A percentile compares a stretch with the other conserved stretches of the same genome.
phyloP scores from a whole-genome alignment of 2,797 vertebrate genomes.

The Alcedo atthis region DNA sequence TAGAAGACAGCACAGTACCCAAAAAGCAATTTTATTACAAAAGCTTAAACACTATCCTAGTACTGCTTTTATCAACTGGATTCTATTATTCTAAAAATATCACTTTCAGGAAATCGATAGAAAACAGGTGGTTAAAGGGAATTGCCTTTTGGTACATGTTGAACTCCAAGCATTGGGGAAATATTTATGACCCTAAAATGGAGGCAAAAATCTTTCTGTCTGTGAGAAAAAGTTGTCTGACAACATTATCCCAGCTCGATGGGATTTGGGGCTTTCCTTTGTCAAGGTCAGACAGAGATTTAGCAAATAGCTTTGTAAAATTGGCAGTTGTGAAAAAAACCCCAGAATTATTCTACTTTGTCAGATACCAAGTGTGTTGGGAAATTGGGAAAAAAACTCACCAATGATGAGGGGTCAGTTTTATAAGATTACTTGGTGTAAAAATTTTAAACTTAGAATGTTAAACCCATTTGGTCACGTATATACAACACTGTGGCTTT shows the following conservation, averaged over 20 bases:
- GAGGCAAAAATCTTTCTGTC: background rate
- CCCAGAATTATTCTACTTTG: background rate
- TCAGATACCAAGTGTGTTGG: background rate
- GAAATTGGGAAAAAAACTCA: background rate
- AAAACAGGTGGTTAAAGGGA: background rate
- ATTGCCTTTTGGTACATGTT: background rate
- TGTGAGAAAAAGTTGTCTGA: background rate
- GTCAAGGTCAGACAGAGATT: slow-evolving; percentile 21
- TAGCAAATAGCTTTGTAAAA: slow-evolving; percentile 1
- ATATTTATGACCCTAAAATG: background rate
- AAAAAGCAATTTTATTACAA: background rate
- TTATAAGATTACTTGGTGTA: background rate
- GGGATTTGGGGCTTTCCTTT: background rate
- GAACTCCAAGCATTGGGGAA: background rate
- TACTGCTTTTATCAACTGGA: background rate
- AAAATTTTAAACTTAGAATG: background rate
- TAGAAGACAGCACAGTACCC: background rate
- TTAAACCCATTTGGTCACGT: slow-evolving; percentile 7
- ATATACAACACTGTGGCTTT: background rate
- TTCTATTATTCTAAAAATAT: background rate
- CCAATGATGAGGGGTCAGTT: background rate
- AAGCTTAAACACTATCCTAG: background rate
- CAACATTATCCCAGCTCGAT: background rate
- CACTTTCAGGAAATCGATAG: background rate
- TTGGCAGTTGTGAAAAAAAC: background rate